phyloP scores from a whole-genome alignment of 2,113 vertebrate species.

The Hemibagrus wyckioides region DNA sequence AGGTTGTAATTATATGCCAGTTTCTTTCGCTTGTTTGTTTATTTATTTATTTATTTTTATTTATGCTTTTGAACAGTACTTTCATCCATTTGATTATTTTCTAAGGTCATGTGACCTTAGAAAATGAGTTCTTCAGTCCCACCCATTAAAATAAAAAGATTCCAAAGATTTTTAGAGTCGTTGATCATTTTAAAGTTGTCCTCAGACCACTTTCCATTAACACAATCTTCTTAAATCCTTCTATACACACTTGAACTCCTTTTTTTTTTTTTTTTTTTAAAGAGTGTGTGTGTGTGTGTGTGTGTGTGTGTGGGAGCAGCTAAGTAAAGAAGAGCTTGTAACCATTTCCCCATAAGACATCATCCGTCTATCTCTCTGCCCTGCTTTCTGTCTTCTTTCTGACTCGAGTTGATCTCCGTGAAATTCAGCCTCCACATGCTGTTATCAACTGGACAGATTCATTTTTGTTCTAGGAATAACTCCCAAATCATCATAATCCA shows the following conservation, averaged over 20 bases:
- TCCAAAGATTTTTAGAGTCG: not conserved
- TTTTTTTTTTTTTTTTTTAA: slow-evolving; percentile 13
- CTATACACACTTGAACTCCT: not conserved
- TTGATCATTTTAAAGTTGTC: not conserved
- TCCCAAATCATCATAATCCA: not conserved
- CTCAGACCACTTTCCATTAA: not conserved
- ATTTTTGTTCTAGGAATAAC: not conserved
- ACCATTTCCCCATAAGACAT: not conserved
- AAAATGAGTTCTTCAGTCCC: not conserved
- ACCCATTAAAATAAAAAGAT: too few relatives aligned
- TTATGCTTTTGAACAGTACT: not conserved
- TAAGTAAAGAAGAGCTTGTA: not conserved
- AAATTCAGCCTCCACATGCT: slow-evolving; percentile 33
- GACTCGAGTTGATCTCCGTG: slow-evolving; percentile 24
- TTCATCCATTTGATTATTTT: not conserved
- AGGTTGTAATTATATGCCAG: not conserved
- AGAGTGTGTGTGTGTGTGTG: too few relatives aligned
- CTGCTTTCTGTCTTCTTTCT: not conserved
- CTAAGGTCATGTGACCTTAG: not conserved
- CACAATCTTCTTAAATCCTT: not conserved
- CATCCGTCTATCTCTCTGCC: not conserved
- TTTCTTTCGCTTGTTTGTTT: not conserved
- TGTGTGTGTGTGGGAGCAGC: not conserved
- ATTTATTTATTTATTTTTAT: not conserved
- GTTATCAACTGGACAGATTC: slow-evolving; percentile 31